Percentiles rank a stretch among this genome's conserved stretches.
phyloP scores from a whole-genome alignment of 2,797 vertebrate genomes.

The Chrysocyon brachyurus region DNA sequence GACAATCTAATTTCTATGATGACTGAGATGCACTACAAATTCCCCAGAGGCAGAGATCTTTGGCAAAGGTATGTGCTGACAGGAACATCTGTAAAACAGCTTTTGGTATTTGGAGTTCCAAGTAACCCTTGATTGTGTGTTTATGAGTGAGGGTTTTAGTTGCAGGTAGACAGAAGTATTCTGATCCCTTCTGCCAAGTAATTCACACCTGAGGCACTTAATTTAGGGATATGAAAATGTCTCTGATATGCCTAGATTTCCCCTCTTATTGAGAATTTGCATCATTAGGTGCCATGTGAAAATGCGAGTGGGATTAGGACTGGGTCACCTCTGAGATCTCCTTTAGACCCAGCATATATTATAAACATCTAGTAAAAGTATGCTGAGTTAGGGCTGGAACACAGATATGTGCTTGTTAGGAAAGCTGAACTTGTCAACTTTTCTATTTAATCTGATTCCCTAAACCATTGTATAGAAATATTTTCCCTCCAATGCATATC shows the following conservation, averaged over 20 bases:
- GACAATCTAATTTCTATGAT: constrained; percentile 13
- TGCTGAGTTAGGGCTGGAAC: not conserved
- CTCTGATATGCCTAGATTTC: not conserved
- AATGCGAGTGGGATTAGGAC: not conserved
- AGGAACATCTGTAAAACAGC: not conserved
- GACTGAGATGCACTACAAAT: not conserved
- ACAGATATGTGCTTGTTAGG: not conserved
- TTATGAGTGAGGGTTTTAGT: not conserved
- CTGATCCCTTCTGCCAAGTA: not conserved
- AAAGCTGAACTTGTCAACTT: not conserved
- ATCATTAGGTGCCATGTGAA: not conserved
- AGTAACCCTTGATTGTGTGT: not conserved
- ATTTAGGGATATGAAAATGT: not conserved
- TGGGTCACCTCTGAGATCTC: not conserved
- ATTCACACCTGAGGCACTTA: constrained; percentile 41
- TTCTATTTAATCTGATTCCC: constrained; percentile 9
- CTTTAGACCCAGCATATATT: not conserved
- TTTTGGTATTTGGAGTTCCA: not conserved
- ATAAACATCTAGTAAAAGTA: not conserved
- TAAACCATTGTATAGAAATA: not conserved
- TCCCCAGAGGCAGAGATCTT: not conserved
- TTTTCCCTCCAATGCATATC: not conserved
- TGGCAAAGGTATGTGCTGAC: not conserved
- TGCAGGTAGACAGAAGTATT: not conserved
- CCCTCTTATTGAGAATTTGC: not conserved